These are phyloP conservation scores for Ladona fulva DNA, from an alignment of 1,140 invertebrate genomes.

Conservation along the genomic window DNA sequence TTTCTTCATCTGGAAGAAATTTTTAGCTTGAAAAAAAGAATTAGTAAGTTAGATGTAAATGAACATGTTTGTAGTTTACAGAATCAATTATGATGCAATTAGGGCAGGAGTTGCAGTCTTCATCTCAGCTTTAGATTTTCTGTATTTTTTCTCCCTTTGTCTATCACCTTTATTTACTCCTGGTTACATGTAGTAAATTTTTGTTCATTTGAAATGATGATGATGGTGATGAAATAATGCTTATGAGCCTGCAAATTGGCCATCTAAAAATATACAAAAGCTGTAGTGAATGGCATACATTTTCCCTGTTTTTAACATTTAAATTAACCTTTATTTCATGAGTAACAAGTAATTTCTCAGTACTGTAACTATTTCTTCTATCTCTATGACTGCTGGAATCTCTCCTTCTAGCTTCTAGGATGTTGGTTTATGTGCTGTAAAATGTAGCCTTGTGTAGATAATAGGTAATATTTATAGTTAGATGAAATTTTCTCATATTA, in stretches of 20 bases:
- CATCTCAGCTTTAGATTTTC: too few species aligned
- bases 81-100: too few species aligned
- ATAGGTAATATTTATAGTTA: neutral
- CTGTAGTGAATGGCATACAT: slow-evolving; percentile 5
- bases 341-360: neutral
- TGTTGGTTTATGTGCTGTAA: neutral
- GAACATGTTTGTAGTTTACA: too few species aligned
- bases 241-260: slow-evolving; percentile 4
- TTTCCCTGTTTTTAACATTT: neutral
- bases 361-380: neutral
- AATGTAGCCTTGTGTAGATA: neutral
- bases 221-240: neutral
- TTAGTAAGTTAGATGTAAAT: too few species aligned
- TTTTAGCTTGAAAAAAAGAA: too few species aligned
- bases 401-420: slow-evolving; percentile 8
- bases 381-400: slow-evolving; percentile 8
- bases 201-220: neutral
- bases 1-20: too few species aligned
- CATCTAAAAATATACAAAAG: neutral
- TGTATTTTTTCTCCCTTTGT: too few species aligned
- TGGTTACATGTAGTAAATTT: neutral
- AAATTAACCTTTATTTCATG: neutral
- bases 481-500: neutral
- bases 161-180: neutral
- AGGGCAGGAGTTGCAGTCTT: too few species aligned